phyloP scores from a whole-genome alignment of 2,113 vertebrate genomes.

The Gymnogyps californianus region DNA sequence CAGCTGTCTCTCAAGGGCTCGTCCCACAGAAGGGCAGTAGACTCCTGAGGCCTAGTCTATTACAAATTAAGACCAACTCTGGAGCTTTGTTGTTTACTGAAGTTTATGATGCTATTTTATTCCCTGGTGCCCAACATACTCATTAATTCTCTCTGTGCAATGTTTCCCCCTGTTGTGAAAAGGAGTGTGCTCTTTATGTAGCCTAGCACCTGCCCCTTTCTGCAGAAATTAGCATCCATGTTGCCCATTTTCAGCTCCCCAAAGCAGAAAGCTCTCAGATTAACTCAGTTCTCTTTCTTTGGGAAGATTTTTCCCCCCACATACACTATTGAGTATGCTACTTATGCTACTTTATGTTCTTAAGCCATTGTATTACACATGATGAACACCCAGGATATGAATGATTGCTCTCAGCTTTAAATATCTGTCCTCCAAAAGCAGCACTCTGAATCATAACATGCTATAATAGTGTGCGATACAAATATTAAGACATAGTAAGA shows the following conservation, averaged over 20 bases:
- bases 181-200: slow-evolving; percentile 26
- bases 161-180: slow-evolving; percentile 31
- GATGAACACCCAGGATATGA: background rate
- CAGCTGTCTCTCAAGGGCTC: background rate
- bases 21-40: background rate
- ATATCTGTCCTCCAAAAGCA: background rate
- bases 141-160: slow-evolving; percentile 45
- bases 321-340: background rate
- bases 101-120: slow-evolving; percentile 62
- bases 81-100: slow-evolving; percentile 39
- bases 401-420: background rate
- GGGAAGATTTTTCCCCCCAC: background rate
- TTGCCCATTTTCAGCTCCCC: slow-evolving; percentile 56
- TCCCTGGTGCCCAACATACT: slow-evolving; percentile 31
- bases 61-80: background rate
- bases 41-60: background rate
- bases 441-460: background rate
- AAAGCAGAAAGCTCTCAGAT: slow-evolving; percentile 48
- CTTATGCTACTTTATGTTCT: background rate
- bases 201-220: slow-evolving; percentile 54
- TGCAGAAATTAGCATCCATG: slow-evolving; percentile 36
- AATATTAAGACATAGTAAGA: background rate
- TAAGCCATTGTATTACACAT: background rate
- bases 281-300: slow-evolving; percentile 4
- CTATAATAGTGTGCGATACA: background rate